Conservation (phyloP, 2,113 vertebrate genomes). For the Chroicocephalus ridibundus region DNA sequence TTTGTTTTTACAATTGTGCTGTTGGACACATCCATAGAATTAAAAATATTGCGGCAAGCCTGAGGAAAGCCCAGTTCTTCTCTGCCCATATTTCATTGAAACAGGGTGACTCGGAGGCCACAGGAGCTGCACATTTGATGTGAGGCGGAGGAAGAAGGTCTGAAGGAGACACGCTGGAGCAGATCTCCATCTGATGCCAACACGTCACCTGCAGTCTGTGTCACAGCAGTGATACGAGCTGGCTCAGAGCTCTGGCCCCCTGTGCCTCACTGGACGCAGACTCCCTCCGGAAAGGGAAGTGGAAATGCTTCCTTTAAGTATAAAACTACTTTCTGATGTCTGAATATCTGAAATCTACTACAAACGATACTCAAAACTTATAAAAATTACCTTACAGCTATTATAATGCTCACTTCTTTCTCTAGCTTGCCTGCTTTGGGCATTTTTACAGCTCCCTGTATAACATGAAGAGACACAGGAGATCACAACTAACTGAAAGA, state of each 20-base stretch:
- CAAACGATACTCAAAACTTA: not conserved
- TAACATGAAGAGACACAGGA: not conserved
- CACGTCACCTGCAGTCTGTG: not conserved
- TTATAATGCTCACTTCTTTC: not conserved
- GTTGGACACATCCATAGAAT: not conserved
- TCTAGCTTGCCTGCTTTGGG: not conserved
- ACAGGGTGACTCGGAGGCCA: not conserved
- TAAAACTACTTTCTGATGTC: not conserved
- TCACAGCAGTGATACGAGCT: not conserved
- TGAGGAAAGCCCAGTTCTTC: not conserved
- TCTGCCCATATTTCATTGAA: not conserved
- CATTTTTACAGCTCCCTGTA: not conserved
- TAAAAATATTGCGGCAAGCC: not conserved
- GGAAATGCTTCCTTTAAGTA: not conserved
- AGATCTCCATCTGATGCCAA: not conserved
- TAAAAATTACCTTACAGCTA: not conserved
- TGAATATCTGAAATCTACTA: not conserved
- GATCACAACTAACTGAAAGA: not conserved
- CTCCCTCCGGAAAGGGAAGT: not conserved
- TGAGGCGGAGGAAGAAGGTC: not conserved
- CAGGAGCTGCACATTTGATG: not conserved
- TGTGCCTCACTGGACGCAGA: not conserved
- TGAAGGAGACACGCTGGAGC: not conserved
- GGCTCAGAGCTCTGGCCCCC: not conserved
- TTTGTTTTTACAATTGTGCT: not conserved